A percentile compares a stretch with the other conserved stretches of the same genome.
Evolutionary conservation across 1,140 invertebrate genomes (phyloP).

Genomic region (Melipona quadrifasciata): DNA sequence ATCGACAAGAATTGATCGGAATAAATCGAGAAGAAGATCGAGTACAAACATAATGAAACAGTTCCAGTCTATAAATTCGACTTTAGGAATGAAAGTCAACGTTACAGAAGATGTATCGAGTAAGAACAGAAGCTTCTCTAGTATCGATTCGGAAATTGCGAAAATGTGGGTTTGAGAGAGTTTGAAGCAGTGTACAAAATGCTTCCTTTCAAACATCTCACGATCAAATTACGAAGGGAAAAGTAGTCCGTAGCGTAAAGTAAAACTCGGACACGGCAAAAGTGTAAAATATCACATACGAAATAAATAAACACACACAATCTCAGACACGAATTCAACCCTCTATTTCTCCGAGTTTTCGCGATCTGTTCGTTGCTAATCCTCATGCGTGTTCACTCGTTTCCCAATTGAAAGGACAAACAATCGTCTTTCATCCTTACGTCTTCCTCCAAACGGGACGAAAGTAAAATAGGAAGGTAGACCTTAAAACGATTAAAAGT

Average conservation of each 20-base stretch:
- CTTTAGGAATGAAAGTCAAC: conserved; percentile 3
- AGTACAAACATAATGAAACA: not conserved
- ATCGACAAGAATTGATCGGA: conserved; percentile 32
- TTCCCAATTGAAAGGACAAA: not conserved
- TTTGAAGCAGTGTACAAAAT: conserved; percentile 41
- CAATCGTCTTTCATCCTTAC: not conserved
- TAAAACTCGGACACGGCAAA: not conserved
- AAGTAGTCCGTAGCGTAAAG: not conserved
- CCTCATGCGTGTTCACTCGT: not conserved
- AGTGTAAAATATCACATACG: not conserved
- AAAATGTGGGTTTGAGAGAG: conserved; percentile 36
- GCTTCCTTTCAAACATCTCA: conserved; percentile 19
- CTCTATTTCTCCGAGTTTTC: not conserved
- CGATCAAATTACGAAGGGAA: conserved; percentile 37
- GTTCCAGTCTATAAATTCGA: not conserved
- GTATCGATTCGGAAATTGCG: conserved; percentile 31
- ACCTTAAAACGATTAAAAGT: not conserved
- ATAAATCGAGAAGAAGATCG: not conserved
- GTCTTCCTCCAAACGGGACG: not conserved
- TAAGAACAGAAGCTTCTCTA: not conserved
- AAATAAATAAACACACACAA: not conserved
- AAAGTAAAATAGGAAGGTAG: not conserved
- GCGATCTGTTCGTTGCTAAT: not conserved
- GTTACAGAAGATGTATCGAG: not conserved
- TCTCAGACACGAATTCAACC: too few species aligned